Evolutionary conservation across 2,113 vertebrate species (phyloP).

Genomic region (Etheostoma cragini): DNA sequence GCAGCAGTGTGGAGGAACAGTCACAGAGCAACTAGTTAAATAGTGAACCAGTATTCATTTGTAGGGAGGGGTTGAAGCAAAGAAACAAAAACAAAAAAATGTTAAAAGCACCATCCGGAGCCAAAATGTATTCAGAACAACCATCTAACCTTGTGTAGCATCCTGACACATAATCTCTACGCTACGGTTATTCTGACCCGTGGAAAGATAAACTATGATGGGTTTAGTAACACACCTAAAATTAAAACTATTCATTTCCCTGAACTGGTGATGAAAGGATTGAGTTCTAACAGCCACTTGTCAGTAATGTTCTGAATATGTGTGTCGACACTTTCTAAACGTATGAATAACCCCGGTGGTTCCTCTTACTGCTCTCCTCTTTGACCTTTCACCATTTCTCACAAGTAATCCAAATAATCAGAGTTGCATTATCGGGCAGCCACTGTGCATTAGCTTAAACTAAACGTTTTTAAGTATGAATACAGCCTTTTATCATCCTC

Average conservation of each 20-base stretch:
- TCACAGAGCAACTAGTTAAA: too few relatives aligned
- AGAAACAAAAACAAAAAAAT: too few relatives aligned
- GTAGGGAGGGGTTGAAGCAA: not conserved
- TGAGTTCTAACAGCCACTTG: not conserved
- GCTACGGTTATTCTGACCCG: not conserved
- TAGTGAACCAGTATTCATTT: too few relatives aligned
- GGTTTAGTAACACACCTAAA: not conserved
- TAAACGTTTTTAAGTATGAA: constrained; percentile 33
- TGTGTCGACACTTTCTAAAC: not conserved
- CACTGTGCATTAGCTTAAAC: constrained; percentile 51
- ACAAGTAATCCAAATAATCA: constrained; percentile 62
- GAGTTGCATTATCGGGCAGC: constrained; percentile 6
- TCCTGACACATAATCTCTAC: not conserved
- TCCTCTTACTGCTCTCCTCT: constrained; percentile 1
- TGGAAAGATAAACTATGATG: not conserved
- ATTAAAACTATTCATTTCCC: not conserved
- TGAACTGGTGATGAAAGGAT: not conserved
- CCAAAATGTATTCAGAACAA: not conserved
- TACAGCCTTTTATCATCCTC: constrained; percentile 58
- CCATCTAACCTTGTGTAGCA: not conserved
- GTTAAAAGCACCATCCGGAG: not conserved
- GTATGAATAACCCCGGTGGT: not conserved
- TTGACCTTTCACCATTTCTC: constrained; percentile 42
- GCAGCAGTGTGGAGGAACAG: too few relatives aligned
- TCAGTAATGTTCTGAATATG: not conserved